Base-by-base conservation (phyloP, 2,113 vertebrate genomes). In the Phylloscopus trochilus region DNA sequence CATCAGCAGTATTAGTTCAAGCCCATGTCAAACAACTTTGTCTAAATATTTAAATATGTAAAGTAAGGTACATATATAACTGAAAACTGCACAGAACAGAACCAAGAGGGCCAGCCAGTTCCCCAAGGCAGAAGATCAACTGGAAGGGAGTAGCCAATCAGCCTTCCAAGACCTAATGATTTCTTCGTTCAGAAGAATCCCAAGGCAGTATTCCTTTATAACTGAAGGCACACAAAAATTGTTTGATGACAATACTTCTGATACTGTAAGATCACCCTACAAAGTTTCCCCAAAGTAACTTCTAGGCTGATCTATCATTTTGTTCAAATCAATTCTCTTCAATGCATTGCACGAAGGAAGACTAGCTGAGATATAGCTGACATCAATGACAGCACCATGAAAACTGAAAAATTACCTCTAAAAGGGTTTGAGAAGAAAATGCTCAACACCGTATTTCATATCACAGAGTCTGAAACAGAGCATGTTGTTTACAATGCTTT, bases 361-460 rank as follows among this genome's bases (percentile, higher is more conserved):
- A 81, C 79, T 74, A 55, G 35, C 51, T 77, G 82, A 86, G 76
- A 86, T 86, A 93, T 0, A 0, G 75, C 64, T 74, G 59, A 85
- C 47, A 93, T 60, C 90, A 88, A 68, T 94, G 90, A 83, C 79
- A 96, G 75, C 56, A 92, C 72, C 90, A 93, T 28, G 81, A 96
- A 96, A 94, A 96, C 83, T 56, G 68, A 96, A 92, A 93, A 93
- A 97, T 93, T 89, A 72, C 79, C 28, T 86, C 43, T 93, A 80
- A 93, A 92, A 94, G 41, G 24, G 33, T 78, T 60, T 85, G 44
- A 90, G 78, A 88, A 91, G 63, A 85, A 94, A 94, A 85, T 5
- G 27, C 23, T 91, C 63, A 80, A 66, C 16, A 43, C 63, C 35
- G 41, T 63, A 87, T 90, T 95, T 92, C 59, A 47, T 93, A 90